Conservation (phyloP, 2,797 vertebrate species). For the Limosa lapponica region DNA sequence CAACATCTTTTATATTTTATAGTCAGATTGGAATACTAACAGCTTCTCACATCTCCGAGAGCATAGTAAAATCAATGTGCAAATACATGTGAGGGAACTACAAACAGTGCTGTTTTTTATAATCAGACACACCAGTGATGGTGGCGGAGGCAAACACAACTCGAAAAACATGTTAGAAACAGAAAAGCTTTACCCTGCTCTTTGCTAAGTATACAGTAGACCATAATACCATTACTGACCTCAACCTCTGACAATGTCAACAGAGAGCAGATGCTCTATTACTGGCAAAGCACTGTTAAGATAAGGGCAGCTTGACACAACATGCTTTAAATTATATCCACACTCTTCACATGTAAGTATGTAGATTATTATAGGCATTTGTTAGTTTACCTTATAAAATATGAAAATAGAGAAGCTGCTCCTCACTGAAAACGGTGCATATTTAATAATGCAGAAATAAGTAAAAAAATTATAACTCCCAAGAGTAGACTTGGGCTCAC, state of each 20-base stretch:
- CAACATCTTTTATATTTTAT: background rate
- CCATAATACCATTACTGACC: slow-evolving; percentile 62
- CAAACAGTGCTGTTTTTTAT: background rate
- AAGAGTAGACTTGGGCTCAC: background rate
- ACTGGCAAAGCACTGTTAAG: background rate
- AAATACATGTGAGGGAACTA: background rate
- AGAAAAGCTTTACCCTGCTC: slow-evolving; percentile 47
- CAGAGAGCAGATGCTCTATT: slow-evolving; percentile 68
- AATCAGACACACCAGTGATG: background rate
- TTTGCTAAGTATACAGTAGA: slow-evolving; percentile 39
- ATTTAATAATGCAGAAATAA: background rate
- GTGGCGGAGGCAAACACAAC: slow-evolving; percentile 12
- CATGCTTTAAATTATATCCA: background rate
- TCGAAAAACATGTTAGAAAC: background rate
- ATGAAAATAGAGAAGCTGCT: background rate
- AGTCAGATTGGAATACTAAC: background rate
- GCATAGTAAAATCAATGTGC: background rate
- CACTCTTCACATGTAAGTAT: background rate
- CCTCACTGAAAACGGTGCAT: background rate
- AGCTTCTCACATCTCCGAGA: background rate
- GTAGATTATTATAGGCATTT: background rate
- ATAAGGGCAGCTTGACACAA: background rate
- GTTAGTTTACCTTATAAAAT: background rate
- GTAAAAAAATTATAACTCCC: background rate
- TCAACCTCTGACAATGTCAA: slow-evolving; percentile 64